Conservation (phyloP, 1,140 invertebrate genomes). For the Drosophila arizonae region DNA sequence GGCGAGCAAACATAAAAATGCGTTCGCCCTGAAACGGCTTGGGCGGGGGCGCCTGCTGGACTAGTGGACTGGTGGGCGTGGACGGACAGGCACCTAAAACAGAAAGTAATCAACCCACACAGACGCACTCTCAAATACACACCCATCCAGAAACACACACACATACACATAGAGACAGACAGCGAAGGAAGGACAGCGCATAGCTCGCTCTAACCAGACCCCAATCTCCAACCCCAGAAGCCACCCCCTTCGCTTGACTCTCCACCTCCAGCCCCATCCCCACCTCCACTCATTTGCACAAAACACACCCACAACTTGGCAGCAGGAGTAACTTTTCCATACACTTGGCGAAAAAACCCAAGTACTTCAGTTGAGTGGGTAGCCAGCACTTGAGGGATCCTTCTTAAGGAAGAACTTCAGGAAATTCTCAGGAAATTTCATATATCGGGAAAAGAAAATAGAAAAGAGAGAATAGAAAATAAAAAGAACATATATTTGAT, state of each 20-base stretch:
- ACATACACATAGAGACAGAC: slow-evolving; percentile 25
- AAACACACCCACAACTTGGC: slow-evolving; percentile 78
- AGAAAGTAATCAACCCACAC: slow-evolving; percentile 80
- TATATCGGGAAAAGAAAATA: too few species aligned
- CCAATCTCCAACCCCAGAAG: background rate
- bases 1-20: slow-evolving; percentile 79
- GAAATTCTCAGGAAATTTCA: too few species aligned
- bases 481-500: too few species aligned
- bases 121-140: slow-evolving; percentile 34
- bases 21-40: slow-evolving; percentile 58
- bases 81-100: slow-evolving; percentile 69
- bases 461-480: too few species aligned
- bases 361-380: background rate
- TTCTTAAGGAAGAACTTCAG: too few species aligned
- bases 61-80: slow-evolving; percentile 1
- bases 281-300: slow-evolving; percentile 72
- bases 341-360: background rate
- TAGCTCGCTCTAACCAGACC: background rate
- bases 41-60: slow-evolving; percentile 4
- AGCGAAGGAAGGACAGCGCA: slow-evolving; percentile 22
- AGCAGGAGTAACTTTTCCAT: slow-evolving; percentile 70
- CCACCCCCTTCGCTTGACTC: slow-evolving; percentile 27
- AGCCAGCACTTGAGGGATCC: background rate
- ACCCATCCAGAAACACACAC: slow-evolving; percentile 14
- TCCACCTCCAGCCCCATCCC: background rate